Conservation (phyloP, 1,140 invertebrate genomes). For the Tetranychus urticae region DNA sequence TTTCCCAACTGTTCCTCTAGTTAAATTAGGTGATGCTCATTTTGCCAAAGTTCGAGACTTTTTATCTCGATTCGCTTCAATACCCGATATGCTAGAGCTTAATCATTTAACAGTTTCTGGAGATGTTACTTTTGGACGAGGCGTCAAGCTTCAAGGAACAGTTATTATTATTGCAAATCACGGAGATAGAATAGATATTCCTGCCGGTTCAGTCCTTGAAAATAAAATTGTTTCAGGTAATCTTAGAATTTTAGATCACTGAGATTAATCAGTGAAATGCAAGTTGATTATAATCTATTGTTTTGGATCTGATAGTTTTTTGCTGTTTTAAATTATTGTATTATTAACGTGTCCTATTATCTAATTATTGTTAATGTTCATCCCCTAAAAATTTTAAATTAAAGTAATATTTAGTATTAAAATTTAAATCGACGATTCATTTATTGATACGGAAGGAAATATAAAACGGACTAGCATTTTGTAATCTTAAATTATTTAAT, state of each 20-base stretch:
- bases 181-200: slow-evolving; percentile 95
- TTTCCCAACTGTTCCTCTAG: slow-evolving; percentile 83
- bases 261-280: slow-evolving; percentile 12
- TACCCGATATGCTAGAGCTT: slow-evolving; percentile 88
- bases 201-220: slow-evolving; percentile 81
- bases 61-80: slow-evolving; percentile 68
- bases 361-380: too few species aligned
- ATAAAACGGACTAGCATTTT: too few species aligned
- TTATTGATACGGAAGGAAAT: too few species aligned
- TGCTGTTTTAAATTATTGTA: too few species aligned
- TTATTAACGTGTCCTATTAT: too few species aligned
- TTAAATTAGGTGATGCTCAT: slow-evolving; percentile 84
- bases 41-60: slow-evolving; percentile 81
- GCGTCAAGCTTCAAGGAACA: slow-evolving; percentile 85
- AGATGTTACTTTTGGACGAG: slow-evolving; percentile 92
- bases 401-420: too few species aligned
- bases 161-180: slow-evolving; percentile 99
- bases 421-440: too few species aligned
- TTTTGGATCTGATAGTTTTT: too few species aligned
- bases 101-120: slow-evolving; percentile 97
- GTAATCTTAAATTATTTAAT: too few species aligned
- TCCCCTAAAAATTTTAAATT: too few species aligned
- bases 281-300: too few species aligned
- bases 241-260: slow-evolving; percentile 91
- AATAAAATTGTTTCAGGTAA: slow-evolving; percentile 99